Base-by-base conservation (phyloP, 2,888 invertebrate genomes). In the Metacarcinus magister region DNA sequence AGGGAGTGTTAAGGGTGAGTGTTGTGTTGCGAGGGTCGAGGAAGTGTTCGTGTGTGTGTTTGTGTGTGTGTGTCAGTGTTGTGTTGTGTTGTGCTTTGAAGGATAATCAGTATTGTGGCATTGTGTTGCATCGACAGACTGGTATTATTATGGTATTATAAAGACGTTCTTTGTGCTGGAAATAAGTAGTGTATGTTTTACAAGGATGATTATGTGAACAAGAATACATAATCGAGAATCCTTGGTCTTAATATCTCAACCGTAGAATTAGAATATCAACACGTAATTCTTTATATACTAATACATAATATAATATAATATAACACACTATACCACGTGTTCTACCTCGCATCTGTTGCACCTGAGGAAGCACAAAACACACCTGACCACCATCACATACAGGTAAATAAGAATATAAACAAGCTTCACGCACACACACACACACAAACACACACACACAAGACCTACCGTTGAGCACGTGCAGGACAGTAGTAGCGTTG, bases 401-500 rank as follows among this genome's bases (percentile, higher is more conserved):
- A 67, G 67, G 67, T 67, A n/a, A n/a, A n/a, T n/a, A n/a, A n/a
- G 19, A 67, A 19, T 32, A 32, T 8, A 32, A 23, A 82, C 10
- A 28, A 82, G 82, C 32, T 32, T 8, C 32, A 32, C 75, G 3
- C 75, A 75, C 75, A 75, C 28, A 75, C 75, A n/a, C 75, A n/a
- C 75, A 75, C 91, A 91, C 44, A 16, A 10, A n/a, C 10, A 91
- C 43, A n/a, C 43, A 3, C 43, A 23, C 19, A 90, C 90, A 44
- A 23, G 16, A 96, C 98, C 98, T 97, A 99, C 99, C 99, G 98
- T 99, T 99, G 97, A 99, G 98, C 97, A 99, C 99, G 98, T 99
- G 99, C 97, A 99, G 98, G 97, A 99, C 98, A 97, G 99, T 98
- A 97, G 98, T 99, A 97, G 99, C 99, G 96, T 99, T 98, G 97